Evolutionary conservation across 2,113 vertebrate species (phyloP).

Genomic region (Peromyscus leucopus): DNA sequence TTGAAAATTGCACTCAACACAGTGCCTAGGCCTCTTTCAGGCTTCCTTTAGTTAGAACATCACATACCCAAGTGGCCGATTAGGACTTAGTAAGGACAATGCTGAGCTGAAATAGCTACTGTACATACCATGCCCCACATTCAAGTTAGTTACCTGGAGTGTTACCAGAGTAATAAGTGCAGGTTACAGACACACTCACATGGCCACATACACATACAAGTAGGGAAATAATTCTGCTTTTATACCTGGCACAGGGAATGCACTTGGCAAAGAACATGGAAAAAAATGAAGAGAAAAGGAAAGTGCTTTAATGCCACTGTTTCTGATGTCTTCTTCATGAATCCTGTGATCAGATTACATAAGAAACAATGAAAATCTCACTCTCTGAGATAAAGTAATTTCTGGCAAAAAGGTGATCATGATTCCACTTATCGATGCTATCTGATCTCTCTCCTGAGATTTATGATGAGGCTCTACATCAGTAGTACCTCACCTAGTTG

Average conservation of each 20-base stretch:
- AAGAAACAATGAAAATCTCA: constrained; percentile 61
- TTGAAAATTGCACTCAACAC: constrained; percentile 81
- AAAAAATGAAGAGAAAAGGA: constrained; percentile 68
- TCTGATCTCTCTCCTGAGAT: constrained; percentile 1
- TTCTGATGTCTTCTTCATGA: constrained; percentile 42
- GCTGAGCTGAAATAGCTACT: constrained; percentile 81
- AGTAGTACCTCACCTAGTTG: constrained; percentile 23
- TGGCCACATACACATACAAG: constrained; percentile 1
- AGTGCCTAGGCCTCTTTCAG: constrained; percentile 76
- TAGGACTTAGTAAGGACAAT: constrained; percentile 68
- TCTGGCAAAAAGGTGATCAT: constrained; percentile 6
- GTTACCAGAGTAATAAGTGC: constrained; percentile 79
- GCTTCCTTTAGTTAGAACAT: constrained; percentile 79
- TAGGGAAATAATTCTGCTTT: constrained; percentile 63
- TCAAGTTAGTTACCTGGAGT: constrained; percentile 71
- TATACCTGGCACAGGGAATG: constrained; percentile 34
- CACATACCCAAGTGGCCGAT: constrained; percentile 76
- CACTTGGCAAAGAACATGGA: constrained; percentile 41
- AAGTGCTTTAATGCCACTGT: constrained; percentile 45
- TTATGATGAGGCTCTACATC: constrained; percentile 5
- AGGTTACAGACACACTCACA: constrained; percentile 21
- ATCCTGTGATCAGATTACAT: constrained; percentile 21
- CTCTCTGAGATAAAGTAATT: constrained; percentile 7
- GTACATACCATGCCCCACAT: constrained; percentile 68
- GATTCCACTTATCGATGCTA: background rate